A percentile compares a stretch with the other conserved stretches of the same genome.
These are phyloP conservation scores for Parnassius mnemosyne DNA, from an alignment of 2,888 invertebrate genomes.

Conservation along the genomic window DNA sequence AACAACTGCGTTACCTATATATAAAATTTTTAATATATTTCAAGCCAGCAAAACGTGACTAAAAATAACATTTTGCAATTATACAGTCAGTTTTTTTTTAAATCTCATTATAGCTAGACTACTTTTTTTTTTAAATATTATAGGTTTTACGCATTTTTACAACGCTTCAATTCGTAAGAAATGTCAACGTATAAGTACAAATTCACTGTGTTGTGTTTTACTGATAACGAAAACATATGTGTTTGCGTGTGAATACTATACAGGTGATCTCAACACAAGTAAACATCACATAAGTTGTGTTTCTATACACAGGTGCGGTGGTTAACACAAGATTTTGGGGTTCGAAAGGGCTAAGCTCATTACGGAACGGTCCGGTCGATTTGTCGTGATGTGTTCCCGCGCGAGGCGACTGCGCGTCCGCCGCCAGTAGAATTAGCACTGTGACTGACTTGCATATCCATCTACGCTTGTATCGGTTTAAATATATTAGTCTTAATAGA, in stretches of 20 bases:
- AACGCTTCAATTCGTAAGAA: too few species aligned
- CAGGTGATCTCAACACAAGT: constrained; percentile 14
- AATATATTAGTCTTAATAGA: too few species aligned
- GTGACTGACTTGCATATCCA: constrained; percentile 36
- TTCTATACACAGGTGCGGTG: constrained; percentile 12
- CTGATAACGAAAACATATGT: constrained; percentile 2
- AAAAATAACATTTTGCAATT: too few species aligned
- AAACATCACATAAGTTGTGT: constrained; percentile 28
- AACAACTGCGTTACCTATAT: too few species aligned
- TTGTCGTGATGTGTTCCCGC: constrained; percentile 40
- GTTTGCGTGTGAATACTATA: constrained; percentile 3
- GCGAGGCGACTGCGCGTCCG: constrained; percentile 42
- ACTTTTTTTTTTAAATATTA: too few species aligned
- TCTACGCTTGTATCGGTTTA: constrained; percentile 7
- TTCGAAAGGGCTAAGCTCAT: constrained; percentile 34
- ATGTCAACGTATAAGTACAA: not conserved
- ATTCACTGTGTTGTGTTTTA: constrained; percentile 11
- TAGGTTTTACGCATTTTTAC: too few species aligned
- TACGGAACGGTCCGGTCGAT: constrained; percentile 51
- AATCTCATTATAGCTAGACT: too few species aligned
- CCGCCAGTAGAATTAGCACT: constrained; percentile 41
- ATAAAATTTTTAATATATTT: too few species aligned
- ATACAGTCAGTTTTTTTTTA: too few species aligned
- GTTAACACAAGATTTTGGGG: constrained; percentile 28
- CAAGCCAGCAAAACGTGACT: too few species aligned